Percentiles rank a stretch among this genome's conserved stretches.
Conservation (phyloP, 2,113 vertebrate species). For the Oncorhynchus nerka region DNA sequence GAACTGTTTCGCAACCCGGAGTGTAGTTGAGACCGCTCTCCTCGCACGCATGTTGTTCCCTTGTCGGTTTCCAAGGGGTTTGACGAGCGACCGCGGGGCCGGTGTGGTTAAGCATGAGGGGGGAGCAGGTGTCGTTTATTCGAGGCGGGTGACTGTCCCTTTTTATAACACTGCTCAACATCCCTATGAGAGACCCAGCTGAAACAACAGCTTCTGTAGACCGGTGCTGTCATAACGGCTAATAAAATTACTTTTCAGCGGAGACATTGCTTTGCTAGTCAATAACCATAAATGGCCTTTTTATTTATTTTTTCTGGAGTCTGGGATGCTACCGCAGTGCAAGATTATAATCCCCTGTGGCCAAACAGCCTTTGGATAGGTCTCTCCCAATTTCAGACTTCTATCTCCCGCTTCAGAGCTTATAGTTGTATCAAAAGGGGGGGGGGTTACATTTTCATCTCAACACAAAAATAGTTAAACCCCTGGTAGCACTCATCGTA, state of each 20-base stretch:
- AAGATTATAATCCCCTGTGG: slow-evolving; percentile 42
- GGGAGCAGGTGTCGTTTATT: slow-evolving; percentile 35
- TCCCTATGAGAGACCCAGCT: background rate
- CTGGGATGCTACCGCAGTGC: background rate
- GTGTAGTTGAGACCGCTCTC: slow-evolving; percentile 51
- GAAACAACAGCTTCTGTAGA: slow-evolving; percentile 7
- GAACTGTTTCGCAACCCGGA: slow-evolving; percentile 49
- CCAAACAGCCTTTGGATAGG: slow-evolving; percentile 26
- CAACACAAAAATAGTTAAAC: slow-evolving; percentile 51
- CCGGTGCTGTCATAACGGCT: slow-evolving; percentile 6
- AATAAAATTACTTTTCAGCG: slow-evolving; percentile 22
- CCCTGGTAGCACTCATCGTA: slow-evolving; percentile 23
- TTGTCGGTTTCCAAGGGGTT: slow-evolving; percentile 5
- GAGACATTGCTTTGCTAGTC: slow-evolving; percentile 26
- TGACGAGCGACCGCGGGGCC: slow-evolving; percentile 17
- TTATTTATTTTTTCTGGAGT: slow-evolving; percentile 36
- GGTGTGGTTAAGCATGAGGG: slow-evolving; percentile 34
- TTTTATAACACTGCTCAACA: slow-evolving; percentile 38
- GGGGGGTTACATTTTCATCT: slow-evolving; percentile 53
- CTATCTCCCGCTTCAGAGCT: slow-evolving; percentile 34
- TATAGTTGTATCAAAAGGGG: slow-evolving; percentile 34
- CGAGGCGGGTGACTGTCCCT: background rate
- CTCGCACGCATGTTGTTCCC: background rate
- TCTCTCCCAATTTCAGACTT: slow-evolving; percentile 14
- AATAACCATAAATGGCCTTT: slow-evolving; percentile 25